Evolutionary conservation across 92 coral and sea anemone genomes (phyloP).

Genomic region (Epizoanthus illoricatus): DNA sequence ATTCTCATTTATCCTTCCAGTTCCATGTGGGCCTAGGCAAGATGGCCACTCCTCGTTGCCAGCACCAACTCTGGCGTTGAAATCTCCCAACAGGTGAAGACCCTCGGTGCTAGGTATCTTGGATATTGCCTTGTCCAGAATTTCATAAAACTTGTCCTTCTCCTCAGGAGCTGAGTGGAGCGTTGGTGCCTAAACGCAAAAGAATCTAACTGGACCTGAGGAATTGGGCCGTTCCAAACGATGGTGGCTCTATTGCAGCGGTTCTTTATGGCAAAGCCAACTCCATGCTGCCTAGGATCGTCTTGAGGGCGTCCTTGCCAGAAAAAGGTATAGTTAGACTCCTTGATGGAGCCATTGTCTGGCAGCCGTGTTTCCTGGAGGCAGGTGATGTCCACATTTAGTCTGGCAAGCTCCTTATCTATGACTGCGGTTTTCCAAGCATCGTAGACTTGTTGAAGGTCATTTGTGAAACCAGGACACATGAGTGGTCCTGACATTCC

Average conservation of each 20-base stretch:
- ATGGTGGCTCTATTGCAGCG: conserved; percentile 1
- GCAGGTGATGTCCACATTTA: conserved; percentile 37
- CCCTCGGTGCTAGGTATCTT: conserved; percentile 23
- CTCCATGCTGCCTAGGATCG: conserved; percentile 8
- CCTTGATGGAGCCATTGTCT: conserved; percentile 37
- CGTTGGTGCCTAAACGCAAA: conserved; percentile 37
- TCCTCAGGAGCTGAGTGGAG: conserved; percentile 34
- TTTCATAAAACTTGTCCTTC: conserved; percentile 31
- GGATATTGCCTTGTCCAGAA: conserved; percentile 4
- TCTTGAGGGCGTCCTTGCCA: conserved; percentile 52
- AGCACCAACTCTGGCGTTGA: conserved; percentile 49
- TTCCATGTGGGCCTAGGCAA: conserved; percentile 37
- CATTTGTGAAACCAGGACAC: too few relatives aligned
- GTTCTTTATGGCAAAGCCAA: conserved; percentile 35
- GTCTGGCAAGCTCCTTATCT: background rate
- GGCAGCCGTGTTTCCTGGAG: conserved; percentile 28
- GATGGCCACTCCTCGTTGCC: conserved; percentile 28
- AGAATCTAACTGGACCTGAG: conserved; percentile 26
- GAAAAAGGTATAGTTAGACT: conserved; percentile 43
- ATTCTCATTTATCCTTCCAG: conserved; percentile 49
- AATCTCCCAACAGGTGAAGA: conserved; percentile 37
- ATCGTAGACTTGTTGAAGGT: too few relatives aligned
- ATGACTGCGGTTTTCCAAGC: conserved; percentile 41
- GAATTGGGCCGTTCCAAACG: background rate
- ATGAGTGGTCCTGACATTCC: too few relatives aligned